Evolutionary conservation across 2,797 vertebrate species (phyloP), one percentile per base, ranked within the genome.

Genomic region (Telmatherina bonti): DNA sequence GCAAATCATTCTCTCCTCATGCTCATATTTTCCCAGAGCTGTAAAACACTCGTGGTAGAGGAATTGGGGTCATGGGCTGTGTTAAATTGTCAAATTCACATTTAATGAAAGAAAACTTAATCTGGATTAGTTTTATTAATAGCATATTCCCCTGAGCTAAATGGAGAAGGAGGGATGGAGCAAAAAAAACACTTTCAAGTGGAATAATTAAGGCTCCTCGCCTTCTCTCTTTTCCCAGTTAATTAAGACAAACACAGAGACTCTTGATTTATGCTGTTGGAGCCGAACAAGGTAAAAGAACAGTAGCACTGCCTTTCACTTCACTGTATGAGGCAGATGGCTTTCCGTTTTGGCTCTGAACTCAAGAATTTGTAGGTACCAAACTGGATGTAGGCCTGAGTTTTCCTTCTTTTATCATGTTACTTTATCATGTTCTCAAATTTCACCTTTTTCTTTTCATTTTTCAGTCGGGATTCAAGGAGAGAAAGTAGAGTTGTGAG

Each of bases 111-210:
- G 69, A 84, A 88, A 81, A 79, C 63, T 41, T 87, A 84, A 91
- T 91, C 83, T 86, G 85, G 83, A 91, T 90, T 82, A 83, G 76
- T 83, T 90, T 90, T 91, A 90, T 90, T 89, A 91, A 91, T 90
- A 90, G 83, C 83, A 77, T 72, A 67, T 60, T 0, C 74, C 88
- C 79, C 53, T 1, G 68, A 76, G 86, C 68, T 45, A 66, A 81
- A 68, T 47, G 59, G 66, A 84, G 74, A 69, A 45, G 22, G 67
- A 75, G 54, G 69, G 59, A 78, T 66, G 78, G 38, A 67, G 33
- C 43, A 45, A 41, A 60, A 33, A 33, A 84, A 86, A 83, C 76
- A 83, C 85, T 87, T 91, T 89, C 67, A 83, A 81, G 84, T 85
- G 77, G 79, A 90, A 84, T 91, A 90, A 86, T 90, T 89, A 88